Evolutionary conservation across 92 coral and sea anemone species (phyloP).

Genomic region (Palythoa caribaeorum): DNA sequence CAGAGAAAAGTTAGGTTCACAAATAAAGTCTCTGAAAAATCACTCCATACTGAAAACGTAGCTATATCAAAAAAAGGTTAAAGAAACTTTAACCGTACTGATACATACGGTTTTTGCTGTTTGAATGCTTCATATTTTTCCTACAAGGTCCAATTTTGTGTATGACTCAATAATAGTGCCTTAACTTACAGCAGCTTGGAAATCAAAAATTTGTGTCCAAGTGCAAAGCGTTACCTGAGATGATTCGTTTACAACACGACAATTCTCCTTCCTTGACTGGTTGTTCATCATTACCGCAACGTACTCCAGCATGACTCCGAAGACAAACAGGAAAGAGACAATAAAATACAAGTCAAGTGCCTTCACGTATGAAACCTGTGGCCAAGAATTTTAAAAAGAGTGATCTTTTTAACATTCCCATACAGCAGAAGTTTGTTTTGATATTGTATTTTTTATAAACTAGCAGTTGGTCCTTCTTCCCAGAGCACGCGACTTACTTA

Average conservation of each 20-base stretch:
- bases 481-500: no score
- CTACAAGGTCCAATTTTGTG: no score
- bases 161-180: not conserved
- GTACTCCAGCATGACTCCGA: constrained; percentile 87
- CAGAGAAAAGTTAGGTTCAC: no score
- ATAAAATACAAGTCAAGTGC: constrained; percentile 85
- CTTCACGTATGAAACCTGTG: constrained; percentile 88
- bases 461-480: no score
- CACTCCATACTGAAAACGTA: no score
- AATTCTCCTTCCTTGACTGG: constrained; percentile 14
- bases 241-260: not conserved
- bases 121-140: no score
- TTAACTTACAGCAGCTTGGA: not conserved
- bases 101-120: no score
- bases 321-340: constrained; percentile 84
- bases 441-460: no score
- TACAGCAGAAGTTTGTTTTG: not conserved
- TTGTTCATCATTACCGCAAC: constrained; percentile 67
- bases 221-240: not conserved
- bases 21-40: no score
- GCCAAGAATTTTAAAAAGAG: not conserved
- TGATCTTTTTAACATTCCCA: not conserved
- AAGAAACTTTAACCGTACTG: no score
- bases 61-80: no score
- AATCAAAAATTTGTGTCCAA: not conserved